phyloP scores from a whole-genome alignment of 92 coral and sea anemone species.

The Parazoanthus swiftii region DNA sequence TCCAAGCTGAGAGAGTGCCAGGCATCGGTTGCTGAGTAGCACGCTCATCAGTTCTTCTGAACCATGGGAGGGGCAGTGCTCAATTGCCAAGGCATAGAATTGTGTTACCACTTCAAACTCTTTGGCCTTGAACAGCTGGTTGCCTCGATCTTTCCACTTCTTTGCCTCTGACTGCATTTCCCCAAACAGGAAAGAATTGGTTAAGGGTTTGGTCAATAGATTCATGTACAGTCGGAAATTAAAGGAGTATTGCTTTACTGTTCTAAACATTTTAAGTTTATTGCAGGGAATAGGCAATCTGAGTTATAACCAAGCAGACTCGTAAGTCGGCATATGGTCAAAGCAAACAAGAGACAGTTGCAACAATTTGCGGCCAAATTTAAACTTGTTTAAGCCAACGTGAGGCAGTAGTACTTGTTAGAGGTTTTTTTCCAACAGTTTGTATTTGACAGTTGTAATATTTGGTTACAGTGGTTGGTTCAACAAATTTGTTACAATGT shows the following conservation, averaged over 20 bases:
- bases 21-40: conserved; percentile 71
- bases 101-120: conserved; percentile 58
- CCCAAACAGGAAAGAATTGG: too few species aligned
- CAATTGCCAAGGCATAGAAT: conserved; percentile 74
- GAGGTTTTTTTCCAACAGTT: too few species aligned
- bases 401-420: too few species aligned
- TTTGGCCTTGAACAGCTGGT: conserved; percentile 59
- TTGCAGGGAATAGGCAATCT: too few species aligned
- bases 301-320: not conserved
- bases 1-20: conserved; percentile 61
- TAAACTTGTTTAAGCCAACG: too few species aligned
- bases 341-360: too few species aligned
- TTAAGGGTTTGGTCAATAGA: not conserved
- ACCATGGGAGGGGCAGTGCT: conserved; percentile 51
- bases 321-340: too few species aligned
- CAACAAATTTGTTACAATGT: too few species aligned
- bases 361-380: too few species aligned
- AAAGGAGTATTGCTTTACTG: not conserved
- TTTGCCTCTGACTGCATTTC: conserved; percentile 55
- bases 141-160: conserved; percentile 85
- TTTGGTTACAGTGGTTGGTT: too few species aligned
- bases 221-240: not conserved
- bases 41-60: conserved; percentile 53
- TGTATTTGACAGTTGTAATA: too few species aligned
- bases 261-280: too few species aligned